Percentiles rank a stretch among this genome's conserved stretches.
Evolutionary conservation across 1,140 invertebrate genomes (phyloP).

Genomic region (Tetramorium parvispinum): DNA sequence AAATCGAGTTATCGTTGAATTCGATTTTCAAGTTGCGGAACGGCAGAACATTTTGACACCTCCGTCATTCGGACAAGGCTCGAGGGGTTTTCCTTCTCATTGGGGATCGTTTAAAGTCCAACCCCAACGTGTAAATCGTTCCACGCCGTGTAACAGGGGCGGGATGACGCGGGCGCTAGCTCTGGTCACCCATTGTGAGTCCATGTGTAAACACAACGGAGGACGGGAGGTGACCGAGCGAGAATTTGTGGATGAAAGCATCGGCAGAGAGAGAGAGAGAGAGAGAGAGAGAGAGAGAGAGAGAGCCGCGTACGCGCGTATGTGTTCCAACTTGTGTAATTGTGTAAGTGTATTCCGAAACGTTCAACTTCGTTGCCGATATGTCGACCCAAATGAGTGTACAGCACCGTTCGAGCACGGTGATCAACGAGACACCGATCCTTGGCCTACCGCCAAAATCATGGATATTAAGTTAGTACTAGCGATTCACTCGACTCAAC

Average conservation of each 20-base stretch:
- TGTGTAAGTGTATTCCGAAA: background rate
- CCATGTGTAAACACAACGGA: slow-evolving; percentile 46
- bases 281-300: background rate
- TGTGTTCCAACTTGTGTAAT: background rate
- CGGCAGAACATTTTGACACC: slow-evolving; percentile 10
- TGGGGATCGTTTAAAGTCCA: background rate
- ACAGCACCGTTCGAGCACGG: slow-evolving; percentile 4
- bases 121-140: slow-evolving; percentile 27
- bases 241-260: slow-evolving; percentile 46
- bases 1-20: slow-evolving; percentile 7
- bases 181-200: slow-evolving; percentile 46
- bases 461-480: slow-evolving; percentile 37
- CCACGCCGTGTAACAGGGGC: slow-evolving; percentile 7
- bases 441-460: slow-evolving; percentile 48
- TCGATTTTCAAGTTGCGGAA: slow-evolving; percentile 5
- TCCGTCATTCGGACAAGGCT: background rate
- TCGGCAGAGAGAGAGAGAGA: background rate
- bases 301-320: background rate
- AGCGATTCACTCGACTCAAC: slow-evolving; percentile 26
- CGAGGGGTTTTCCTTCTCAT: slow-evolving; percentile 10
- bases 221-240: slow-evolving; percentile 28
- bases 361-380: slow-evolving; percentile 48
- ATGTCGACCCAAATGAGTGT: slow-evolving; percentile 42
- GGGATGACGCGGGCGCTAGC: background rate
- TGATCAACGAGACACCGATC: slow-evolving; percentile 44